Base-by-base conservation (phyloP, 1,140 invertebrate species). In the Tetramorium alpestre region DNA sequence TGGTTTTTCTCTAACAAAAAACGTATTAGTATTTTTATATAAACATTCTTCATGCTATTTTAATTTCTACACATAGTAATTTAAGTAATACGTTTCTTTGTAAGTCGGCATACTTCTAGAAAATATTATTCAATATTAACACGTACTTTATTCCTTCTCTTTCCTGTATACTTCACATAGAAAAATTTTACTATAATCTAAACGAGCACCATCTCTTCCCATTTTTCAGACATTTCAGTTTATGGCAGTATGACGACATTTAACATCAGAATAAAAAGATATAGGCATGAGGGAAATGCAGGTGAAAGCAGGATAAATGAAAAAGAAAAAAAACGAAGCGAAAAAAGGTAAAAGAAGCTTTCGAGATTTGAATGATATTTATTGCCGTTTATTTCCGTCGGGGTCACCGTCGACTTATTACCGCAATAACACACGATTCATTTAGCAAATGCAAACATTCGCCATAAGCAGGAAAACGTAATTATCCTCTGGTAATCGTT, bases 211-310 rank as follows among this genome's bases (percentile, higher is more conserved):
- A 4, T 18, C 41, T 72, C 51, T 72, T 44, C 18, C n/a, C 22
- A 58, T 72, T 56, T 67, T 72, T 72, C 78, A 41, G 22, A 28
- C 64, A 64, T 62, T 28, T 77, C 22, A 62, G 25, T 25, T 25
- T 25, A 47, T 41, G 60, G 38, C 60, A 80, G 44, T 51, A 69
- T 28, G 77, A 81, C 47, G 38, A 65, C 62, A 47, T 69, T 81
- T 69, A 69, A 81, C 47, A 56, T 81, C 85, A 85, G 47, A 28
- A 51, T 85, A 81, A 75, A 77, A 72, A 82, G 85, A 87, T 44
- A 38, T 38, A 41, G 5, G 25, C 25, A 56, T 18, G 60, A 33
- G 18, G 11, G 54, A 84, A 28, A 28, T 51, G 22, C 22, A 22
- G 65, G 70, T 73, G 58, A 87, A 80, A 77, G 87, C 22, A 41